Conservation (phyloP, 2,888 invertebrate genomes). For the Trachelus tabidus region DNA sequence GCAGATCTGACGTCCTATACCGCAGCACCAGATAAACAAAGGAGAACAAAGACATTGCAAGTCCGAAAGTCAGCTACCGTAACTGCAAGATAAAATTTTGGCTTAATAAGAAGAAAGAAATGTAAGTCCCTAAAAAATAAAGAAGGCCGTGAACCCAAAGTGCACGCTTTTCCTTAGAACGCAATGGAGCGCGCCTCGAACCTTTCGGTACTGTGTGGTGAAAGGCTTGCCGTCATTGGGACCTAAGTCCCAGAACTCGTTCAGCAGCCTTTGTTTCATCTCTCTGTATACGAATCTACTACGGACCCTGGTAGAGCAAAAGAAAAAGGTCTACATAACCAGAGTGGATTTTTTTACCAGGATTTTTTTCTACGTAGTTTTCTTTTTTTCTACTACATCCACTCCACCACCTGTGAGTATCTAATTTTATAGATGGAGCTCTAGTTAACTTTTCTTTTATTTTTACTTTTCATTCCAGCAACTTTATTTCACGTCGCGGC, state of each 20-base stretch:
- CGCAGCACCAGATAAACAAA: background rate
- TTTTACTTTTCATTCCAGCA: background rate
- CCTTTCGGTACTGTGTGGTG: background rate
- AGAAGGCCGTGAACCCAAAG: too few species aligned
- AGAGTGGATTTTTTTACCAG: background rate
- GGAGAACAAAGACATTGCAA: background rate
- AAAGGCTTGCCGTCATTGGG: background rate
- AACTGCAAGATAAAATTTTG: background rate
- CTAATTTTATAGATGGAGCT: background rate
- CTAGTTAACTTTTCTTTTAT: background rate
- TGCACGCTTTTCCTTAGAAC: background rate
- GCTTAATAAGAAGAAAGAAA: background rate
- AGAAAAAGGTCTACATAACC: background rate
- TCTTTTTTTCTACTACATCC: background rate
- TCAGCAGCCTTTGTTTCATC: background rate
- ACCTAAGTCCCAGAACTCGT: background rate
- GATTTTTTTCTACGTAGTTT: background rate
- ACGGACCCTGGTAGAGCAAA: background rate
- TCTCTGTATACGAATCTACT: background rate
- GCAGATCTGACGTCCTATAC: background rate
- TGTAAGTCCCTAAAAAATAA: background rate
- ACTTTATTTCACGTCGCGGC: background rate
- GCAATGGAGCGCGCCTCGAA: background rate
- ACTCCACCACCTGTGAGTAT: background rate
- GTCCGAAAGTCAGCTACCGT: background rate